Conservation (phyloP, 2,797 vertebrate species). For the Oreonectes daqikongensis region DNA sequence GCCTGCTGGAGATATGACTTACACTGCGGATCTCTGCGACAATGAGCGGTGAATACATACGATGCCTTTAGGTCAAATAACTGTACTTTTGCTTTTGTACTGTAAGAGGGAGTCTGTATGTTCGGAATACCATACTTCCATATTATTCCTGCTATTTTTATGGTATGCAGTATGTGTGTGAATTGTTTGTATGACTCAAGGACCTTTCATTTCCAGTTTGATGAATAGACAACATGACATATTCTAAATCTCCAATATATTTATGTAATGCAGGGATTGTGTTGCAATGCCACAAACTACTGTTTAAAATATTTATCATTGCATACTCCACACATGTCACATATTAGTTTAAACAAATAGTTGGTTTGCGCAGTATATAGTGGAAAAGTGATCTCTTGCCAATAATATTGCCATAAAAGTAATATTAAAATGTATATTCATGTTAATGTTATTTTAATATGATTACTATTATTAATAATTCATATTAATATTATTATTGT, state of each 20-base stretch:
- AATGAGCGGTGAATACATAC: conserved; percentile 30
- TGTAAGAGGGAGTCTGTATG: not conserved
- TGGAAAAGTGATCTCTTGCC: no score
- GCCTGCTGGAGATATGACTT: conserved; percentile 23
- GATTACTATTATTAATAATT: no score
- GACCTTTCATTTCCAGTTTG: not conserved
- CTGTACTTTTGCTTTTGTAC: conserved; percentile 6
- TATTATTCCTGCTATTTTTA: not conserved
- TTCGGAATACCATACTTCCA: not conserved
- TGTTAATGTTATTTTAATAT: no score
- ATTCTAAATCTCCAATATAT: not conserved
- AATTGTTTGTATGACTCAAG: not conserved
- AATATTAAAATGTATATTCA: no score
- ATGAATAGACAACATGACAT: not conserved
- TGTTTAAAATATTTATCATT: not conserved
- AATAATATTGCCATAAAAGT: no score
- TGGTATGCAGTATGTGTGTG: not conserved
- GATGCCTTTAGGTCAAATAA: conserved; percentile 43
- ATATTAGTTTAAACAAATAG: not conserved
- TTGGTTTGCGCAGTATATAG: no score
- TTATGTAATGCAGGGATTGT: no score
- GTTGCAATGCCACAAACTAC: not conserved
- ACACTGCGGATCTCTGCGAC: not conserved
- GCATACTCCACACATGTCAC: not conserved
- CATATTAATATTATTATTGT: no score